Conservation (phyloP, 2,888 invertebrate species). For the Tinea pellionella region DNA sequence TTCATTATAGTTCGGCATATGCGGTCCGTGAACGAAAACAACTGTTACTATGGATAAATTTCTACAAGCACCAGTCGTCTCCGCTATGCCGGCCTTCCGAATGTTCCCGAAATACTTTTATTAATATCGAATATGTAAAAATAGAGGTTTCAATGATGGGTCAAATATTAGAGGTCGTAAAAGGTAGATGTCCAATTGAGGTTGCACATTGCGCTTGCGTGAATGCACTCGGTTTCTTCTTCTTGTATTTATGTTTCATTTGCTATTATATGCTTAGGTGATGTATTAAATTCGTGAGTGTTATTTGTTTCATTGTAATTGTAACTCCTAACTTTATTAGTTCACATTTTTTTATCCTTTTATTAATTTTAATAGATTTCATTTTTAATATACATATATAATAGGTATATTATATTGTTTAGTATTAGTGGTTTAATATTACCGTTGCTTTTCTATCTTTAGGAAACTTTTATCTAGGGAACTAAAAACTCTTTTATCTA, state of each 20-base stretch:
- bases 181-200: not conserved
- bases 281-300: slow-evolving; percentile 2
- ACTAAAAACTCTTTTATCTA: too few relatives aligned
- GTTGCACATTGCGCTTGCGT: slow-evolving; percentile 4
- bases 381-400: not conserved
- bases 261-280: slow-evolving; percentile 4
- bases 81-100: too few relatives aligned
- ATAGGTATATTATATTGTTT: not conserved
- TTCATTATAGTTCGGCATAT: too few relatives aligned
- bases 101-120: too few relatives aligned
- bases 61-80: too few relatives aligned
- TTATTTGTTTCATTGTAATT: slow-evolving; percentile 6
- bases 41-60: too few relatives aligned
- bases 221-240: slow-evolving; percentile 7
- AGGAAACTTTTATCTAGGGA: too few relatives aligned
- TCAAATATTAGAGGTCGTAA: not conserved
- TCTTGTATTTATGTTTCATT: slow-evolving; percentile 9
- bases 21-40: too few relatives aligned
- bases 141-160: not conserved
- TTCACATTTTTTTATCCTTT: not conserved
- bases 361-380: not conserved
- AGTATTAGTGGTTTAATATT: too few relatives aligned
- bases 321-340: not conserved
- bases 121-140: too few relatives aligned
- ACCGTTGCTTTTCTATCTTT: too few relatives aligned